Evolutionary conservation across 2,888 invertebrate genomes (phyloP), one percentile per base, ranked within the genome.

Genomic region (Priapulus caudatus): DNA sequence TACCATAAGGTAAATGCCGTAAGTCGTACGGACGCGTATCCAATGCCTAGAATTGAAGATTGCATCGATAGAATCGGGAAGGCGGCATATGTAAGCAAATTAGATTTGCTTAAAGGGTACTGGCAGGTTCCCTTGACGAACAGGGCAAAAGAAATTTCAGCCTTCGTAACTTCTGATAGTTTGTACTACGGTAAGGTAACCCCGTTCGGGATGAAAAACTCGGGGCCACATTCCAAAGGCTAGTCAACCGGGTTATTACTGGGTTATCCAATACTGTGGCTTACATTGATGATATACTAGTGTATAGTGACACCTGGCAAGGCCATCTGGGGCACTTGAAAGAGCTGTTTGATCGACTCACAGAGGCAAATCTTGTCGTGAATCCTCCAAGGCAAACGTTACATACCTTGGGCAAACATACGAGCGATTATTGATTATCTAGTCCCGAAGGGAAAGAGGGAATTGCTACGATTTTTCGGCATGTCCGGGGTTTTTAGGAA

Each of bases 1-100:
- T 57, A 47, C 24, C 15, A 59, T 16, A 58, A 60, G 45, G 57
- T 61, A 0, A 62, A 61, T 43, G 5, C 20, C 20, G 45, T 62
- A 1, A 59, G 56, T 4, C 62, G 60, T 56, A 43, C 57, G 2
- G 60, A 63, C 46, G 52, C 52, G 15, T 60, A 53, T 52, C 62
- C 57, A 1, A 57, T 60, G 2, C 56, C 61, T n/a, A 43, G 59
- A 43, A 54, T 60, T 1, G 59, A 58, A 47, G 61, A 59, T 45
- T 60, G 59, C 21, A 63, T 61, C 20, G 59, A 62, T 22, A 55
- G 53, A 19, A 44, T 62, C 43, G 56, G 59, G 10, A 24, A 56
- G 20, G 52, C 59, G 15, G 58, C 54, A 47, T 62, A 49, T 52
- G 52, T 61, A n/a, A 60, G 43, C 3, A 59, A 62, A 43, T 56